A percentile compares a stretch with the other conserved stretches of the same genome.
These are phyloP conservation scores for Palythoa caribaeorum DNA, from an alignment of 92 coral and sea anemone species.

Conservation along the genomic window DNA sequence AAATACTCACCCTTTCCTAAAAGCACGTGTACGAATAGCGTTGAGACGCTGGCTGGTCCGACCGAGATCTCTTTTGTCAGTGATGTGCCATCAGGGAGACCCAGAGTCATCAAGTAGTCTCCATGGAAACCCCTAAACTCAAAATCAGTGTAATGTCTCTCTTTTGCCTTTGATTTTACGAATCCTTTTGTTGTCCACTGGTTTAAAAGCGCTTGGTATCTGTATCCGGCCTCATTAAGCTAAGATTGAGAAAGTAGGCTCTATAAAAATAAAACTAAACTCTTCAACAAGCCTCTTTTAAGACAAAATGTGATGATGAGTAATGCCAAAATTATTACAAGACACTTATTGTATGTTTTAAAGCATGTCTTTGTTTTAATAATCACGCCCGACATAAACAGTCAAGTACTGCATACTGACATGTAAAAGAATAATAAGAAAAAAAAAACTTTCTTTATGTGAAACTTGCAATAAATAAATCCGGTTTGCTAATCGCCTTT, in stretches of 20 bases:
- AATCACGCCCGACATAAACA: too few relatives aligned
- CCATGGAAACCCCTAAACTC: slow-evolving; percentile 81
- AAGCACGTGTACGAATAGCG: background rate
- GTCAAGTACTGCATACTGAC: too few relatives aligned
- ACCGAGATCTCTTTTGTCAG: slow-evolving; percentile 59
- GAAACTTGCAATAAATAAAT: too few relatives aligned
- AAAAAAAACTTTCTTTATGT: too few relatives aligned
- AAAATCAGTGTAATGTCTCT: slow-evolving; percentile 51
- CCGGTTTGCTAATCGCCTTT: too few relatives aligned
- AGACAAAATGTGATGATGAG: too few relatives aligned
- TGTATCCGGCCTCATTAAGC: slow-evolving; percentile 87
- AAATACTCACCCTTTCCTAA: background rate
- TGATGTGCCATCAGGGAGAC: slow-evolving; percentile 71
- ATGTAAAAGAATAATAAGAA: too few relatives aligned
- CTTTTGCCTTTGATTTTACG: slow-evolving; percentile 56
- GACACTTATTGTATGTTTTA: too few relatives aligned
- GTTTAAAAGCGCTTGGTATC: slow-evolving; percentile 70
- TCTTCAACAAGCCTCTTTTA: too few relatives aligned
- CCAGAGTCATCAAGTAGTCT: slow-evolving; percentile 66
- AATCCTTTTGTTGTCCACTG: slow-evolving; percentile 81
- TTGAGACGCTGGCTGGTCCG: slow-evolving; percentile 60
- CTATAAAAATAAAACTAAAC: background rate
- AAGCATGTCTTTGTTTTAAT: too few relatives aligned
- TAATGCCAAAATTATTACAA: background rate
- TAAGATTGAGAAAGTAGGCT: background rate